Evolutionary conservation across 1,140 invertebrate species (phyloP), one percentile per base, ranked within the genome.

Genomic region (Nixonia krombeini): DNA sequence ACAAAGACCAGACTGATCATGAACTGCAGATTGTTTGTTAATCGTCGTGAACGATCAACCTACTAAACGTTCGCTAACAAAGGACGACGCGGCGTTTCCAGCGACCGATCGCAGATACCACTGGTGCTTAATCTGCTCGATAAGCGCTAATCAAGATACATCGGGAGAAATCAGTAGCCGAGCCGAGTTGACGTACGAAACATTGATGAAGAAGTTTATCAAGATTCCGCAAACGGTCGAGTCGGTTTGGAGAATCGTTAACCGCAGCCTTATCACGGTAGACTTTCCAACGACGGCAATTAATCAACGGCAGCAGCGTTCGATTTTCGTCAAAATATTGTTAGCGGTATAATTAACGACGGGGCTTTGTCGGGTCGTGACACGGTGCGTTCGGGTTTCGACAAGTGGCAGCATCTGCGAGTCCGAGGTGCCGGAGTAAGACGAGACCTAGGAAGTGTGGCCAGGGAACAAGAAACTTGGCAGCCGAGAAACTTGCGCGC

Each of bases 401-500:
- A 72, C 74, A 76, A 78, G 76, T 78, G 74, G 69, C 72, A 72
- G 74, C 74, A 76, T 74, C 72, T 76, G 74, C 69, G 68, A 64
- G 50, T 50, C 58, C 64, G 57, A 46, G 57, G 61, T 46, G 50
- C 17, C 46, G 23, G 41, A 28, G 8, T n/a, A 51, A 17, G 35
- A 17, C 21, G 6, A 21, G 21, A 21, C 21, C n/a, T n/a, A 21
- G 40, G 51, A 63, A 55, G 61, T 53, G 58, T 47, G 26, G n/a
- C n/a, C n/a, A n/a, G 25, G 29, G 38, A 17, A 33, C 47, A 46
- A 35, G 33, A 13, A 12, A 35, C 33, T 35, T 21, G 55, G 40
- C n/a, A 21, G 6, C 23, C 1, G 40, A 15, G 41, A 55, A 59
- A 59, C 56, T 59, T 55, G 26, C 13, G 0, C 33, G 35, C 49